Evolutionary conservation across 2,797 vertebrate species (phyloP), one percentile per base, ranked within the genome.

Genomic region (Chromobotia macracanthus): DNA sequence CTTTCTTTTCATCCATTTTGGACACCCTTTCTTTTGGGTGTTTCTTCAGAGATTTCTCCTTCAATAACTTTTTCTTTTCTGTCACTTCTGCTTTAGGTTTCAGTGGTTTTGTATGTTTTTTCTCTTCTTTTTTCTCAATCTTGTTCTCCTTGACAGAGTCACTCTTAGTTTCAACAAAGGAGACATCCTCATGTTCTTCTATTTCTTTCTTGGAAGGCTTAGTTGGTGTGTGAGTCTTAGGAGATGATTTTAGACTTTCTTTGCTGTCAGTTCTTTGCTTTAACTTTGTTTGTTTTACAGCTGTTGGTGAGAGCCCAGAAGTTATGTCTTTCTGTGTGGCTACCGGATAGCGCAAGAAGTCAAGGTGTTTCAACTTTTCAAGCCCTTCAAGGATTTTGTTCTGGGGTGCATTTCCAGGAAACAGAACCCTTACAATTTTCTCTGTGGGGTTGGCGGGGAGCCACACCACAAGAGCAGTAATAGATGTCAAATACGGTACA

Each of bases 351-450:
- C 95, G 94, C 73, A 99, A 88, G 86, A 97, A 99, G 90, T 99
- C 98, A 87, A 99, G 91, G 87, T 99, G 98, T 86, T 95, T 96
- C 65, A 99, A 90, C 88, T 97, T 98, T 90, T 99, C 97, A 58
- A 99, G 94, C 60, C 98, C 97, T 88, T 99, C 98, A 63, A 99
- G 89, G 83, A 99, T 97, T 88, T 99, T 99, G 89, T 98, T 99
- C 89, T 99, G 98, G 81, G 97, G 97, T 82, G 97, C 97, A 84
- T 99, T 99, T 80, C 98, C 98, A 72, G 98, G 98, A 86, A 99
- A 99, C 82, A 99, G 91, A 87, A 99, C 97, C 74, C 98, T 92
- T 31, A 99, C 92, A 3, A 99, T 98, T 91, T 97, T 99, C 90
- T 99, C 97, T 31, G 95, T 89, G 11, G 97, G 97, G 86, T 91